These are phyloP conservation scores for Drosophila incognita DNA, from an alignment of 2,888 invertebrate genomes.

Conservation along the genomic window DNA sequence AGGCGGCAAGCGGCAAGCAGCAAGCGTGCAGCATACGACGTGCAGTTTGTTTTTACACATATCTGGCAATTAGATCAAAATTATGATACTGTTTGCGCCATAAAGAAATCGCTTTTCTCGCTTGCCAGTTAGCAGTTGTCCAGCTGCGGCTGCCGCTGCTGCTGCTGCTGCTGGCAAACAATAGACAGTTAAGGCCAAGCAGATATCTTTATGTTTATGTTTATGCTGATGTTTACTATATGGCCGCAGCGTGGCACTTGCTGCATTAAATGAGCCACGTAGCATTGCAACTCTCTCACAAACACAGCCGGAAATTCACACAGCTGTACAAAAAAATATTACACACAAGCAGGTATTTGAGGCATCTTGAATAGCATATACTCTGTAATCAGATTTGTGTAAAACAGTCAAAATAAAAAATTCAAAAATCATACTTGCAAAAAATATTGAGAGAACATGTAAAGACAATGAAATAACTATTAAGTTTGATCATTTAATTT, in stretches of 20 bases:
- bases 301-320: constrained; percentile 53
- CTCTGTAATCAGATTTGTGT: not conserved
- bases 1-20: not conserved
- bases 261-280: constrained; percentile 67
- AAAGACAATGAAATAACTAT: not conserved
- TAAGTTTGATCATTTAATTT: too few relatives aligned
- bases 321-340: constrained; percentile 3
- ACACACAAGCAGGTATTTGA: not conserved
- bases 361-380: constrained; percentile 1
- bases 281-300: constrained; percentile 16
- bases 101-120: constrained; percentile 76
- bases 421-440: not conserved
- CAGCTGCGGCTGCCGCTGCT: constrained; percentile 16
- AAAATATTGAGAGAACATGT: not conserved
- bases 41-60: constrained; percentile 62
- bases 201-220: constrained; percentile 56
- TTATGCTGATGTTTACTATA: constrained; percentile 65
- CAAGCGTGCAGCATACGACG: constrained; percentile 18
- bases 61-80: constrained; percentile 83
- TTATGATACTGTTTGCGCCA: constrained; percentile 80
- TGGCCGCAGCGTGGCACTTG: constrained; percentile 61
- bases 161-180: constrained; percentile 56
- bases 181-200: constrained; percentile 70
- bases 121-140: constrained; percentile 38
- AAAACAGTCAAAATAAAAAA: not conserved